Percentiles rank a stretch among this genome's conserved stretches.
Conservation (phyloP, 2,797 vertebrate species). For the Xenopus petersii region DNA sequence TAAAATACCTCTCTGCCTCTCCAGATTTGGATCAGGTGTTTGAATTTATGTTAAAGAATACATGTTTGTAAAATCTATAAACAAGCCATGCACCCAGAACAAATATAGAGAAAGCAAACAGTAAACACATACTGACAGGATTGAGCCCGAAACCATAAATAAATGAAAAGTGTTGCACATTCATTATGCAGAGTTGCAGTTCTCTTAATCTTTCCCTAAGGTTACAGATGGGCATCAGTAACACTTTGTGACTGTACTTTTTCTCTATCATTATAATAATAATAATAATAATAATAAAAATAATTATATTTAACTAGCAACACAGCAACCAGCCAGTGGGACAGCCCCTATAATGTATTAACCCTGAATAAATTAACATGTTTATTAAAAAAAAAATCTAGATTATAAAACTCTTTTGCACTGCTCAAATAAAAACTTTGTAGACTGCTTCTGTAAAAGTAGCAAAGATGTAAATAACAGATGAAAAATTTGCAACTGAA, state of each 20-base stretch:
- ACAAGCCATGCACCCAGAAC: background rate
- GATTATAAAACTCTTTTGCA: conserved; percentile 1
- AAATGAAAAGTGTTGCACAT: conserved; percentile 31
- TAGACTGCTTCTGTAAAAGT: background rate
- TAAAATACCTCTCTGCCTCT: too few species aligned
- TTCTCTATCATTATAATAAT: conserved; percentile 27
- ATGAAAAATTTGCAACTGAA: too few species aligned
- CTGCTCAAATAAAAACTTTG: background rate
- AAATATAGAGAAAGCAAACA: conserved; percentile 10
- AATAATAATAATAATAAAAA: conserved; percentile 32
- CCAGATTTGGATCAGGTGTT: too few species aligned
- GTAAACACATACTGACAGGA: conserved; percentile 32
- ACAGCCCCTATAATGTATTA: conserved; percentile 3
- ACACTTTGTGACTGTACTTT: conserved; percentile 27
- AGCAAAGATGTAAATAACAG: conserved; percentile 4
- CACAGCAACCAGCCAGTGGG: conserved; percentile 13
- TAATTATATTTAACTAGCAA: conserved; percentile 33
- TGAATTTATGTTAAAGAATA: too few species aligned
- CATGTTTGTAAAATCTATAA: background rate
- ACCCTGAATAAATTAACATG: conserved; percentile 10
- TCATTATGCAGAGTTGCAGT: conserved; percentile 28
- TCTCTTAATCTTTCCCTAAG: conserved; percentile 31
- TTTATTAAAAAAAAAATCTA: background rate
- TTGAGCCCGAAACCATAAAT: conserved; percentile 13
- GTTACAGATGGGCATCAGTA: conserved; percentile 35